These are phyloP conservation scores for Athripsodes cinereus DNA, from an alignment of 2,888 invertebrate species.

Conservation along the genomic window DNA sequence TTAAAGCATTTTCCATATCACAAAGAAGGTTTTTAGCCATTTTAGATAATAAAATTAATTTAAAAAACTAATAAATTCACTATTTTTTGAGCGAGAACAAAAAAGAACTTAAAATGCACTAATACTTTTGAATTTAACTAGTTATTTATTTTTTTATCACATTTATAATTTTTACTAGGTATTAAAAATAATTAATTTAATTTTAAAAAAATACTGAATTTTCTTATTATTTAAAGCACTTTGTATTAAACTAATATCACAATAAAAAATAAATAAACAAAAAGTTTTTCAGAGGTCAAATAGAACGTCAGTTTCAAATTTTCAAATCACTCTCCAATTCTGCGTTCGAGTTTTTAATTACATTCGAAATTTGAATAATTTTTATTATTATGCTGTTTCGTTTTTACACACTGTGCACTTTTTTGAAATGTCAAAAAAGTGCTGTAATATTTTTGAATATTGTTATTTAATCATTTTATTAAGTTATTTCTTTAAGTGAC, in stretches of 20 bases:
- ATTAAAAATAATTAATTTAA: not conserved
- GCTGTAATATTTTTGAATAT: not conserved
- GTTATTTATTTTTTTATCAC: not conserved
- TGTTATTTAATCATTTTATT: conserved; percentile 1
- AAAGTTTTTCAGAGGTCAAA: not conserved
- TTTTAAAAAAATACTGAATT: not conserved
- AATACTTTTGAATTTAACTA: too few relatives aligned
- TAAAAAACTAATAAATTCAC: not conserved
- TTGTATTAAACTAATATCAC: not conserved
- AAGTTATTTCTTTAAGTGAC: not conserved
- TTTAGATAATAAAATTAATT: not conserved
- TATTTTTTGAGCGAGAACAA: not conserved
- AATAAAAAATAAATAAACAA: not conserved
- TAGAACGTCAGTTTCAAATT: not conserved
- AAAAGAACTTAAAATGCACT: not conserved
- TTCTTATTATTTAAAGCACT: not conserved
- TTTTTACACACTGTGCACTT: not conserved
- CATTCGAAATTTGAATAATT: not conserved
- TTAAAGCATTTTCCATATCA: not conserved
- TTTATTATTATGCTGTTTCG: too few relatives aligned
- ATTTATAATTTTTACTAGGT: not conserved
- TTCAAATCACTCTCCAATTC: not conserved
- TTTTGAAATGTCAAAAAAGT: not conserved
- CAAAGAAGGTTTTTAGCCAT: not conserved
- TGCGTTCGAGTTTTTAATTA: not conserved